Evolutionary conservation across 30 jellyfish, hydroid and myxozoan species (phyloP), one percentile per base, ranked within the genome.

Genomic region (Pseudorhiza aurosa): DNA sequence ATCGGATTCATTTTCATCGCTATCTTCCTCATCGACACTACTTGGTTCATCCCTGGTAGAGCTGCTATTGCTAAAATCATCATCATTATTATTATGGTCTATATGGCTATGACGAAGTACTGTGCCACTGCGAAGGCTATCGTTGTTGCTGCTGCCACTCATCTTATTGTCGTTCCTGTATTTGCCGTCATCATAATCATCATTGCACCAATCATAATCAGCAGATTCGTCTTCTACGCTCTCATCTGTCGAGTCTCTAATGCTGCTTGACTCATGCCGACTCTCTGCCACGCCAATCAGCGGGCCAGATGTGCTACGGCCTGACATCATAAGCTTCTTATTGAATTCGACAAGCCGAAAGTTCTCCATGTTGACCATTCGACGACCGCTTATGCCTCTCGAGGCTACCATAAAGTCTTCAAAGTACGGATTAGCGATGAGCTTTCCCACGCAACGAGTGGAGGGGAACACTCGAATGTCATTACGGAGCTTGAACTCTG

Each of bases 321-420:
- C 72, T 55, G 74, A 18, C 42, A 55, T 6, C 30, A 26, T 51
- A 73, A 73, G 44, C 47, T 46, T 27, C 46, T 73, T 56, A 49
- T 50, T 57, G 75, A 50, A 51, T 15, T 73, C 65, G 25, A 22
- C 43, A 30, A 73, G 53, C 14, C 59, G 86, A 64, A 51, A 73
- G 42, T 37, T 73, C 45, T 55, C 72, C 32, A 73, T 46, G 27
- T 68, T 39, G 26, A 68, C 19, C 57, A 51, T 12, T 27, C 82
- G 65, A 49, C 24, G 67, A 53, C 67, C 22, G 14, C 67, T 53
- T 53, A 73, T 17, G 42, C 75, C 40, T 46, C 86, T 73, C 4
- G 86, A 51, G 12, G 67, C 63, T 22, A 73, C 86, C 72, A 73
- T 64, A 51, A 73, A 73, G 30, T 73, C 86, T 25, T 49, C 64